Evolutionary conservation across 2,113 vertebrate genomes (phyloP).

Genomic region (Corythornis madagascariensis): DNA sequence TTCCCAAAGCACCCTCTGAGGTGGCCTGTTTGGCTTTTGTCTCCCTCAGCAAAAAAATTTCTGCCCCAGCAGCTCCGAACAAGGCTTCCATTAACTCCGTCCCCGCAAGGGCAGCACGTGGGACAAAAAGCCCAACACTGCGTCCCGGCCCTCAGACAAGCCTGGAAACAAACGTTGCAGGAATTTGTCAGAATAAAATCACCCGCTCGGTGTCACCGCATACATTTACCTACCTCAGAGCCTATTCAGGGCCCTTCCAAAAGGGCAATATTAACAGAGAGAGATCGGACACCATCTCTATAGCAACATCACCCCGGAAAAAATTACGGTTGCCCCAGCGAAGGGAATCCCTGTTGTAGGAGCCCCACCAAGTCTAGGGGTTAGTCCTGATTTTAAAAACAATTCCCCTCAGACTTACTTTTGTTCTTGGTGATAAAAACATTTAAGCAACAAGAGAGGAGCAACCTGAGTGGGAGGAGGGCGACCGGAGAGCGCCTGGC

Average conservation of each 20-base stretch:
- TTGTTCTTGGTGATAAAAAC: constrained; percentile 65
- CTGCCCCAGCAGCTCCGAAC: constrained; percentile 89
- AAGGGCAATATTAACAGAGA: constrained; percentile 82
- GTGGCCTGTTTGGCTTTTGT: constrained; percentile 89
- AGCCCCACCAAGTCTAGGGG: neutral
- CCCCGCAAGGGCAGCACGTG: constrained; percentile 85
- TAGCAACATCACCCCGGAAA: constrained; percentile 80
- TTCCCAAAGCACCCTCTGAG: constrained; percentile 82
- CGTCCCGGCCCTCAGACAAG: constrained; percentile 94
- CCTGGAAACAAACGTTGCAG: constrained; percentile 95
- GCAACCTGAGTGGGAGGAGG: constrained; percentile 63
- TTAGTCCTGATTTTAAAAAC: neutral
- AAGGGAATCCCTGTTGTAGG: constrained; percentile 54
- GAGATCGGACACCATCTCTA: constrained; percentile 83
- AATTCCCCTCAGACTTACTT: neutral
- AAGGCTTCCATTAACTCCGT: constrained; percentile 97
- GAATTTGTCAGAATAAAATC: constrained; percentile 94
- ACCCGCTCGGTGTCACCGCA: constrained; percentile 97
- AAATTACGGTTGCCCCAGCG: constrained; percentile 71
- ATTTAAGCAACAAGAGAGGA: constrained; percentile 64
- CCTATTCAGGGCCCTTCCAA: constrained; percentile 83
- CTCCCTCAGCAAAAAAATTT: constrained; percentile 85
- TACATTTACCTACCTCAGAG: constrained; percentile 99
- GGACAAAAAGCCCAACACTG: constrained; percentile 92
- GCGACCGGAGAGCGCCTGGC: neutral